Evolutionary conservation across 2,888 invertebrate species (phyloP), one percentile per base, ranked within the genome.

Genomic region (Drosophila nr. perissopoda): DNA sequence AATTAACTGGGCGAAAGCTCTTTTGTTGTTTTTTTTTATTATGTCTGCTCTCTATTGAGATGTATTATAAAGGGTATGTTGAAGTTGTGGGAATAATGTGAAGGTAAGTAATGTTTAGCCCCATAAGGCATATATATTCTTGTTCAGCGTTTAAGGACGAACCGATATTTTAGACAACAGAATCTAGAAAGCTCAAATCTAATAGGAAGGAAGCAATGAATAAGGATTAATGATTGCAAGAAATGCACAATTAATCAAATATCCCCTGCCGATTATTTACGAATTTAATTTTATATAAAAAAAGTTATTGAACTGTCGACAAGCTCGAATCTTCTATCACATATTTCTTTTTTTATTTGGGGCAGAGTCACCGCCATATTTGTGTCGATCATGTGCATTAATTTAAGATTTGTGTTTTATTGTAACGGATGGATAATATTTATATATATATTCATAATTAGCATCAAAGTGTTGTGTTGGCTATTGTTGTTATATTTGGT

Each of bases 21-120:
- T 7, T 4, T 10, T 60, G 38, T 29, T 25, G 29, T 29, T 54
- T 53, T 53, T 53, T 73, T 70, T 73, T 25, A 31, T n/a, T 58
- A 27, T 58, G 8, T 18, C 8, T 38, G 18, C 2, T 13, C 0
- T 0, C 10, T 21, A 31, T 10, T 40, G 2, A n/a, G 10, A 40
- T 10, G 1, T 21, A 45, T 45, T 6, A 21, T 42, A 21, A 21
- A 38, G 45, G 21, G 16, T 45, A 45, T 45, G 0, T 1, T 16
- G 16, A 45, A 21, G 4, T 40, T n/a, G n/a, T 11, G n/a, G 4
- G n/a, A 38, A 38, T 38, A n/a, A 40, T n/a, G 40, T 0, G 2
- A n/a, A 40, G n/a, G 40, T 40, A 40, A n/a, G 40, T 40, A 6
- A 10, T 16, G 36, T 6, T 36, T 36, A 6, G 1, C 34, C 0